Evolutionary conservation across 30 jellyfish, hydroid and myxozoan genomes (phyloP), one percentile per base, ranked within the genome.

Genomic region (Pelagia noctiluca): DNA sequence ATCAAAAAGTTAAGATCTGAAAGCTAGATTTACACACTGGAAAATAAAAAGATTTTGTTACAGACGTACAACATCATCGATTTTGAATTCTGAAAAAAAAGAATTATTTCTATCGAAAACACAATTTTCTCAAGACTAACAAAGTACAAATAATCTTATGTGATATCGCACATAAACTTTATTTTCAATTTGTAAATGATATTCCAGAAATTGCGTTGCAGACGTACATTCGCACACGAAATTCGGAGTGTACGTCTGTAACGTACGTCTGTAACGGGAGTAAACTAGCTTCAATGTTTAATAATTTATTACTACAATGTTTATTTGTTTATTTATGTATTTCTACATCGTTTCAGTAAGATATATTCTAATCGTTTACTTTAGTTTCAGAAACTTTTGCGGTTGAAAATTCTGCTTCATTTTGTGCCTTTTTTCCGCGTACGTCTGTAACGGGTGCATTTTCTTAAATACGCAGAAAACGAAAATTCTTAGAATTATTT

Each of bases 351-450:
- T n/a, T n/a, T n/a, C n/a, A n/a, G n/a, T n/a, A n/a, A 53, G 69
- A 53, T 19, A 53, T 53, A 53, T 53, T 53, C 21, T 53, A 19
- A 53, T 53, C 32, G 69, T 53, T 53, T 33, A 19, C 18, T 53
- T 53, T 53, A 53, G 69, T 53, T 53, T 53, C 69, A 53, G 69
- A n/a, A n/a, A n/a, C n/a, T n/a, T n/a, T n/a, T n/a, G n/a, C n/a
- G n/a, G n/a, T n/a, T n/a, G n/a, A n/a, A n/a, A n/a, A n/a, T n/a
- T n/a, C n/a, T n/a, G n/a, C n/a, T n/a, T n/a, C n/a, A n/a, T n/a
- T n/a, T n/a, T n/a, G n/a, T n/a, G n/a, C n/a, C n/a, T n/a, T n/a
- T n/a, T n/a, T n/a, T n/a, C n/a, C n/a, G n/a, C n/a, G n/a, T n/a
- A n/a, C n/a, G n/a, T n/a, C n/a, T n/a, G n/a, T n/a, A n/a, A n/a